Conservation (phyloP, 2,797 vertebrate genomes). For the Miichthys miiuy region DNA sequence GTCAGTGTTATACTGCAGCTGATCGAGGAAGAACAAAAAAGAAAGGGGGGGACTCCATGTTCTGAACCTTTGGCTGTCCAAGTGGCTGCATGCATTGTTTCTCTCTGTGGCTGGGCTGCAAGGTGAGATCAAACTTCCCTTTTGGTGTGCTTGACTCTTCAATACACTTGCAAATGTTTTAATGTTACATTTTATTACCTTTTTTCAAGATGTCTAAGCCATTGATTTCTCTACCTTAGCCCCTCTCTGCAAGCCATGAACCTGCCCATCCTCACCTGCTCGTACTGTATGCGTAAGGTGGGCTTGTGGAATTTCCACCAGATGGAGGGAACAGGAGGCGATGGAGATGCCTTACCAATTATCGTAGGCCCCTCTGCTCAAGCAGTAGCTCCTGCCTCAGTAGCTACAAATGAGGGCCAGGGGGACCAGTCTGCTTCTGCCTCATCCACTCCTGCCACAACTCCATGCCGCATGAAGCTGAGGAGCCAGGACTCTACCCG, state of each 20-base stretch:
- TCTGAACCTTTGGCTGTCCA: slow-evolving; percentile 88
- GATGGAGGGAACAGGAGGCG: slow-evolving; percentile 80
- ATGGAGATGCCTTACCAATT: slow-evolving; percentile 76
- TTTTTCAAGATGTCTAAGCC: slow-evolving; percentile 25
- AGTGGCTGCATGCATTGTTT: slow-evolving; percentile 90
- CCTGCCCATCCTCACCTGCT: slow-evolving; percentile 91
- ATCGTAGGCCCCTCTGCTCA: slow-evolving; percentile 40
- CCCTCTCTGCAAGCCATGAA: slow-evolving; percentile 80
- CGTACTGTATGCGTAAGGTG: slow-evolving; percentile 93
- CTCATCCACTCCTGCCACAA: slow-evolving; percentile 59
- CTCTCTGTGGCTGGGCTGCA: slow-evolving; percentile 93
- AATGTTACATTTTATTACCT: not conserved
- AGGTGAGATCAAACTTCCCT: slow-evolving; percentile 81
- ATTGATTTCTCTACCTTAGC: slow-evolving; percentile 70
- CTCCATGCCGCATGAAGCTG: slow-evolving; percentile 91
- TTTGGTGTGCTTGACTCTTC: not conserved
- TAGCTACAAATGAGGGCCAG: slow-evolving; percentile 64
- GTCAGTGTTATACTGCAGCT: slow-evolving; percentile 89
- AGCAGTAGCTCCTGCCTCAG: slow-evolving; percentile 26
- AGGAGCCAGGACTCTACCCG: slow-evolving; percentile 90
- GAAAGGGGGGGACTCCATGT: slow-evolving; percentile 65
- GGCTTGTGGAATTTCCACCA: slow-evolving; percentile 95
- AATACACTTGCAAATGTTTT: not conserved
- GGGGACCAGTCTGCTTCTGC: slow-evolving; percentile 73
- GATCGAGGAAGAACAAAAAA: slow-evolving; percentile 88